Evolutionary conservation across 2,888 invertebrate species (phyloP), one percentile per base, ranked within the genome.

Genomic region (Erebia ligea): DNA sequence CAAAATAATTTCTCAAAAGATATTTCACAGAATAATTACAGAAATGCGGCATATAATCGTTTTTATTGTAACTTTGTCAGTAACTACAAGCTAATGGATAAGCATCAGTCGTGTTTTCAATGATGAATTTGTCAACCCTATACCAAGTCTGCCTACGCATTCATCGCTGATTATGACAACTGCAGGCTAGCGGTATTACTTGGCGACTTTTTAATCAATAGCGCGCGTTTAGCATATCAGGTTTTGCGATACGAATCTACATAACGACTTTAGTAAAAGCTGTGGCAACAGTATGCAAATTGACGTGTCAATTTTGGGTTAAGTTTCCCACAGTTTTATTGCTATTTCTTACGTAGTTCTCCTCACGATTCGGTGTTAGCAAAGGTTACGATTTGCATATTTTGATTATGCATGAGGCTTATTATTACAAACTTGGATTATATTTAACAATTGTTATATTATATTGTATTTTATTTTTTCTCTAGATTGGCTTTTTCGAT

Each of bases 91-190:
- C 25, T 2, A 25, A 25, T 4, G 8, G n/a, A 63, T 11, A 52
- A n/a, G 63, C 4, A 15, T 45, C 19, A 19, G 48, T 9, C 40
- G 40, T 17, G 10, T 6, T 59, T 42, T 40, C 10, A 21, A 19
- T 48, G 5, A 48, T 34, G 5, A 40, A 17, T n/a, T 40, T 52
- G 61, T 34, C 59, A 67, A 61, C 67, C 67, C 67, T 67, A 67
- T 85, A 86, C 82, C 78, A 86, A 87, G 87, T 88, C 80, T 81
- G 84, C 85, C 86, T 84, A 82, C 80, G 85, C 65, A 65, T 83
- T 87, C 87, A 88, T 78, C 78, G 79, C 82, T 84, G 89, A 89
- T 91, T 91, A 89, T 91, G 89, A 89, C 88, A 82, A 88, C 84
- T 83, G 83, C 73, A n/a, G n/a, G n/a, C 86, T 91, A 92, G 92